These are phyloP conservation scores for Pteropus alecto DNA, from an alignment of 2,113 vertebrate genomes.

Conservation along the genomic window DNA sequence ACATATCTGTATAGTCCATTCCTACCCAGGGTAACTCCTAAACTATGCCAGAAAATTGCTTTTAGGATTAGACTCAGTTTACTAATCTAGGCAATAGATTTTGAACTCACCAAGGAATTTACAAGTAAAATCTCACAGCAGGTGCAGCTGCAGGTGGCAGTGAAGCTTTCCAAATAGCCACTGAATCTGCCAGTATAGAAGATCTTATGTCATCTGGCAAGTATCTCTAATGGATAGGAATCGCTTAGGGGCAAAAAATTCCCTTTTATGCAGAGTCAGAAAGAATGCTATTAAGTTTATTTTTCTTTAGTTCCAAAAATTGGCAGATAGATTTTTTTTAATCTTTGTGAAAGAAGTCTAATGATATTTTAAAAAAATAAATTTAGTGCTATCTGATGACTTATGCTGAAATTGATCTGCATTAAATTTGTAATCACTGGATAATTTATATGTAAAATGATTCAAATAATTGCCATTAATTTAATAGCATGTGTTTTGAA, in stretches of 20 bases:
- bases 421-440: not conserved
- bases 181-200: conserved; percentile 14
- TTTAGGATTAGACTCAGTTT: conserved; percentile 60
- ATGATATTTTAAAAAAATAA: not conserved
- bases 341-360: not conserved
- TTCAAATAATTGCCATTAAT: not conserved
- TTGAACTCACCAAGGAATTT: conserved; percentile 64
- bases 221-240: conserved; percentile 31
- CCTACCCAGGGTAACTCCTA: conserved; percentile 44
- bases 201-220: conserved; percentile 50
- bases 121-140: conserved; percentile 64
- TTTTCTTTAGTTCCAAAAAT: not conserved
- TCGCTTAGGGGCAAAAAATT: not conserved
- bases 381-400: not conserved
- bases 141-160: conserved; percentile 60
- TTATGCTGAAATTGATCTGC: not conserved
- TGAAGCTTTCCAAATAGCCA: conserved; percentile 53
- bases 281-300: not conserved
- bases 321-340: not conserved
- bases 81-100: conserved; percentile 68
- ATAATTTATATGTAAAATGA: conserved; percentile 29
- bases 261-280: not conserved
- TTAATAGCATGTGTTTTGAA: not conserved
- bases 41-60: conserved; percentile 56
- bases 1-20: conserved; percentile 13